Conservation (phyloP, 1,140 invertebrate species). For the Drosophila grimshawi region DNA sequence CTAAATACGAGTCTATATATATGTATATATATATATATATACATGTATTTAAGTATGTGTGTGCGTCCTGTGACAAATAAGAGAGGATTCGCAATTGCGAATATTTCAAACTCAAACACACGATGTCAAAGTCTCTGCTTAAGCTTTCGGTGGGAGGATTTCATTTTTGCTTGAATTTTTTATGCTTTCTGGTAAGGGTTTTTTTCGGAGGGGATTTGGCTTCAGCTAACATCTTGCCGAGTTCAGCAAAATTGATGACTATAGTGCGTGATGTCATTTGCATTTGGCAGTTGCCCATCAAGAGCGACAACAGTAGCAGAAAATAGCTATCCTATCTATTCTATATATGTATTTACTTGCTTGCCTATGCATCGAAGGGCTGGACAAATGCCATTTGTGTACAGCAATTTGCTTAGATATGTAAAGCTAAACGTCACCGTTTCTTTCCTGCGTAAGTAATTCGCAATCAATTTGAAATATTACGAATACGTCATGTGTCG, state of each 20-base stretch:
- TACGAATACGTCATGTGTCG: slow-evolving; percentile 25
- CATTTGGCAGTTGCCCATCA: slow-evolving; percentile 75
- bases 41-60: slow-evolving; percentile 44
- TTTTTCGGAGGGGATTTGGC: slow-evolving; percentile 56
- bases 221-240: slow-evolving; percentile 31
- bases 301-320: slow-evolving; percentile 12
- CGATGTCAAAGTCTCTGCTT: slow-evolving; percentile 50
- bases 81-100: slow-evolving; percentile 81
- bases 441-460: not conserved
- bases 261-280: slow-evolving; percentile 82
- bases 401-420: not conserved
- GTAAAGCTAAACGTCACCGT: not conserved
- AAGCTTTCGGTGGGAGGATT: slow-evolving; percentile 61
- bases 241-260: slow-evolving; percentile 74
- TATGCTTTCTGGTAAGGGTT: slow-evolving; percentile 10
- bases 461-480: not conserved
- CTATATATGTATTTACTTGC: not conserved
- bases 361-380: not conserved
- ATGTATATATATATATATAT: slow-evolving; percentile 20
- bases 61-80: slow-evolving; percentile 77
- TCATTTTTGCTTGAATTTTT: slow-evolving; percentile 17
- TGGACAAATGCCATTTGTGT: slow-evolving; percentile 9
- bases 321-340: slow-evolving; percentile 18
- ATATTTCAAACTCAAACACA: slow-evolving; percentile 81
- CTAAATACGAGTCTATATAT: slow-evolving; percentile 25